Evolutionary conservation across 2,797 vertebrate genomes (phyloP).

Genomic region (Diceros bicornis): DNA sequence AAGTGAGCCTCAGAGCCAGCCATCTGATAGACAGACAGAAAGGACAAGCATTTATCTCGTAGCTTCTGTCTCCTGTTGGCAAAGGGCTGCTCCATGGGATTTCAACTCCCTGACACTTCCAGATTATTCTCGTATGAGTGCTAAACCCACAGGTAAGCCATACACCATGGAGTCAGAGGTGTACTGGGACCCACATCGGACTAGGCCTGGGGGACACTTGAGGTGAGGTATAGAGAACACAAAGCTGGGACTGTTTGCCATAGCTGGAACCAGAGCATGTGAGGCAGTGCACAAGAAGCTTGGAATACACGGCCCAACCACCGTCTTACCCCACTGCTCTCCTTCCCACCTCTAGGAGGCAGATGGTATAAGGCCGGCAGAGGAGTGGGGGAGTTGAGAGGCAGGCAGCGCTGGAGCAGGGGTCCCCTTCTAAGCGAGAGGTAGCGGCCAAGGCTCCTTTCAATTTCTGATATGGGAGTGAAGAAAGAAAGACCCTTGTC

Average conservation of each 20-base stretch:
- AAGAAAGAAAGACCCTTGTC: not conserved
- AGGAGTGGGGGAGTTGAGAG: not conserved
- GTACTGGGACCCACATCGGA: rapidly evolving
- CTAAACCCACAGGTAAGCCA: not conserved
- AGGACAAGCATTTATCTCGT: not conserved
- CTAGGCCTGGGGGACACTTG: not conserved
- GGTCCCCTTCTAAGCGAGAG: not conserved
- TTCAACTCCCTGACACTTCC: not conserved
- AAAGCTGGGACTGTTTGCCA: not conserved
- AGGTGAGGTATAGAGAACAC: not conserved
- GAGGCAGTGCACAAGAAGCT: not conserved
- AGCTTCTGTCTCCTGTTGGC: not conserved
- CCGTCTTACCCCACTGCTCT: not conserved
- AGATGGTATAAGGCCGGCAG: not conserved
- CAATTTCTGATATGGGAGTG: not conserved
- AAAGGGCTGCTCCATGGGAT: not conserved
- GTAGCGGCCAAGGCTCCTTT: no score
- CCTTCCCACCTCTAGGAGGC: not conserved
- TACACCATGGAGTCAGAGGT: not conserved
- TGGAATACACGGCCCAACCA: rapidly evolving
- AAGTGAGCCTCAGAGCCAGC: not conserved
- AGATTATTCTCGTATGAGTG: not conserved
- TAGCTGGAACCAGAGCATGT: no score
- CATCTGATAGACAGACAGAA: not conserved
- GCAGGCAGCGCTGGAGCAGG: not conserved